phyloP scores from a whole-genome alignment of 2,888 invertebrate genomes.

The Tromatobia lineatoria region DNA sequence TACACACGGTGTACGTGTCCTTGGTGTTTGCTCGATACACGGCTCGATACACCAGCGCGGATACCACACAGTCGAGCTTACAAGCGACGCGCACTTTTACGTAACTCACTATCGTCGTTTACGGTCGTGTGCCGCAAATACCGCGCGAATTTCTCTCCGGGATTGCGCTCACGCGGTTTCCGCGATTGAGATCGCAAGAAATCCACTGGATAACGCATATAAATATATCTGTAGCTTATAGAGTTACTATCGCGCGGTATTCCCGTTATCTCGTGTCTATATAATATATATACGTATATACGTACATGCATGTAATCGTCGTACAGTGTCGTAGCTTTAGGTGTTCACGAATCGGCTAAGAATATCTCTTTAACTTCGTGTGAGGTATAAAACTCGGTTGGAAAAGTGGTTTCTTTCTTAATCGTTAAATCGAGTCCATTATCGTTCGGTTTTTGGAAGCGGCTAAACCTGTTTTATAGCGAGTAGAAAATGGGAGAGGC shows the following conservation, averaged over 20 bases:
- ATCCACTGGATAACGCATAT: background rate
- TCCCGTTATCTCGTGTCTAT: conserved; percentile 7
- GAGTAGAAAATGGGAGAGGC: background rate
- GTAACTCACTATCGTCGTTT: conserved; percentile 70
- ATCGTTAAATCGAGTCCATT: background rate
- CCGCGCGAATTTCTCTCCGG: background rate
- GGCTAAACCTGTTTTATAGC: background rate
- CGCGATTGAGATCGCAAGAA: background rate
- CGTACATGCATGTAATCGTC: background rate
- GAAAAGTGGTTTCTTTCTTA: background rate
- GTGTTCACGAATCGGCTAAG: background rate
- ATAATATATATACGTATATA: background rate
- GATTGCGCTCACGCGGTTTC: background rate
- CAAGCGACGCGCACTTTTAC: conserved; percentile 79
- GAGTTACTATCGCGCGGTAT: background rate
- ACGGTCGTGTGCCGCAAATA: conserved; percentile 23
- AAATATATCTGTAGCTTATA: background rate
- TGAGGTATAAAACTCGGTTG: background rate
- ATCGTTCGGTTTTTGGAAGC: background rate
- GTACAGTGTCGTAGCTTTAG: background rate
- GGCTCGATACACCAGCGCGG: conserved; percentile 53
- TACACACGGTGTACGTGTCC: conserved; percentile 67
- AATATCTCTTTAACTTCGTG: background rate
- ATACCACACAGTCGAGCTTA: conserved; percentile 70
- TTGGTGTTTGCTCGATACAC: conserved; percentile 70